Evolutionary conservation across 2,797 vertebrate species (phyloP), one percentile per base, ranked within the genome.

Genomic region (Lophius americanus): DNA sequence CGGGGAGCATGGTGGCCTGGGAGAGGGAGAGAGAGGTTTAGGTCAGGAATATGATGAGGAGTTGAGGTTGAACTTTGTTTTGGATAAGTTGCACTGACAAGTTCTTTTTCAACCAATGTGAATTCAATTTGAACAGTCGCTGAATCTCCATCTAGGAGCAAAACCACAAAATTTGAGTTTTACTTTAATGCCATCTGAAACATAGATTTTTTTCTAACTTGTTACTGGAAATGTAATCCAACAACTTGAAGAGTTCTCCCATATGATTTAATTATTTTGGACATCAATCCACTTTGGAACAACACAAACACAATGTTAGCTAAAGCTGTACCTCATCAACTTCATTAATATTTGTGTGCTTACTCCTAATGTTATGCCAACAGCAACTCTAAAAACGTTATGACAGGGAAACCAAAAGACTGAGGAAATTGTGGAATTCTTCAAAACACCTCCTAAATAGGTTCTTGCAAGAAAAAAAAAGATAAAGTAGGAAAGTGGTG

Each of bases 1-100:
- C 81, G 12, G 97, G 95, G 83, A 99, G 88, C 23, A 90, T 95
- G 3, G 96, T 95, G 60, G 97, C 96, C 98, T 99, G 84, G 48
- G 2, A 46, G 37, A 38, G 37, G 37, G 37, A 7, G 7, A 43
- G 4, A 47, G 23, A 49, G 0, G n/a, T 12, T 52, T 2, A 59
- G 50, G 44, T 67, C 35, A 66, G 13, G 0, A 32, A 32, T 1
- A 64, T 35, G 12, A 58, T 2, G 7, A 59, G 2, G 13, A 14
- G 5, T 4, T 48, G 12, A 38, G 37, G 37, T 38, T 38, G 4
- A 38, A 38, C 7, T 4, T 38, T 7, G 37, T 38, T 23, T 23
- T 23, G 23, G 37, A 38, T 38, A 2, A 32, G 37, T 54, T 38
- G 23, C 23, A 23, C 37, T 1, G 0, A 10, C 7, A 0, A 13